Percentiles rank a stretch among this genome's conserved stretches.
These are phyloP conservation scores for Scaptomyza pallida DNA, from an alignment of 1,140 invertebrate genomes.

Conservation along the genomic window DNA sequence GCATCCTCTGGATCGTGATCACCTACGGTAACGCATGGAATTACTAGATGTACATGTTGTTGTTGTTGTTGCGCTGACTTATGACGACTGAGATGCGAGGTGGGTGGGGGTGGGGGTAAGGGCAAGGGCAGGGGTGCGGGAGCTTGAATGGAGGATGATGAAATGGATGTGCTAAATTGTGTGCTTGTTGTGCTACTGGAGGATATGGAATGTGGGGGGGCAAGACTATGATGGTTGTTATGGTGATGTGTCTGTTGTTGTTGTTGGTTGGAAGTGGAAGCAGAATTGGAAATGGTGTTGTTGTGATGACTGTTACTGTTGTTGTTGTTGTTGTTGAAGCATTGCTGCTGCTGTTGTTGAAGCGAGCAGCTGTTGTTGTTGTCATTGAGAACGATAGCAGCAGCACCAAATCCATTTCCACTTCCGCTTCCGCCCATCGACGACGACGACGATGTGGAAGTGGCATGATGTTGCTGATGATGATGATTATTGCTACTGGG, in stretches of 20 bases:
- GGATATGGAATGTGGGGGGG: slow-evolving; percentile 33
- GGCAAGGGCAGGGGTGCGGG: slow-evolving; percentile 7
- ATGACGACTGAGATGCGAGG: slow-evolving; percentile 73
- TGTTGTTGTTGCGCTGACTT: slow-evolving; percentile 78
- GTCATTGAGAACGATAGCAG: slow-evolving; percentile 36
- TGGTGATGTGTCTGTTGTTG: slow-evolving; percentile 76
- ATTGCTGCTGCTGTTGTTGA: slow-evolving; percentile 59
- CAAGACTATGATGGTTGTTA: slow-evolving; percentile 58
- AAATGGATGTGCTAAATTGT: slow-evolving; percentile 51
- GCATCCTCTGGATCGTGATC: slow-evolving; percentile 90
- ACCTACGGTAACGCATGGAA: slow-evolving; percentile 92
- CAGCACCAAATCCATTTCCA: slow-evolving; percentile 73
- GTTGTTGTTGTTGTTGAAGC: slow-evolving; percentile 73
- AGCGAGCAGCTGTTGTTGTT: slow-evolving; percentile 22
- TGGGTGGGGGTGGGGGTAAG: slow-evolving; percentile 11
- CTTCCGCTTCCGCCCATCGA: slow-evolving; percentile 75
- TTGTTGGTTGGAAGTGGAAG: slow-evolving; percentile 82
- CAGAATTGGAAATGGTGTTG: slow-evolving; percentile 76
- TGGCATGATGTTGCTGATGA: slow-evolving; percentile 54
- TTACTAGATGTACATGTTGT: slow-evolving; percentile 88
- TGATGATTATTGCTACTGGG: slow-evolving; percentile 51
- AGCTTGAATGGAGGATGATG: slow-evolving; percentile 18
- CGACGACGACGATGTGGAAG: slow-evolving; percentile 18
- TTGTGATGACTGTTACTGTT: slow-evolving; percentile 75
- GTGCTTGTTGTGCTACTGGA: slow-evolving; percentile 41